Percentiles rank a stretch among this genome's conserved stretches.
phyloP scores from a whole-genome alignment of 2,888 invertebrate genomes.

The Spatulosminthurus flaviceps region DNA sequence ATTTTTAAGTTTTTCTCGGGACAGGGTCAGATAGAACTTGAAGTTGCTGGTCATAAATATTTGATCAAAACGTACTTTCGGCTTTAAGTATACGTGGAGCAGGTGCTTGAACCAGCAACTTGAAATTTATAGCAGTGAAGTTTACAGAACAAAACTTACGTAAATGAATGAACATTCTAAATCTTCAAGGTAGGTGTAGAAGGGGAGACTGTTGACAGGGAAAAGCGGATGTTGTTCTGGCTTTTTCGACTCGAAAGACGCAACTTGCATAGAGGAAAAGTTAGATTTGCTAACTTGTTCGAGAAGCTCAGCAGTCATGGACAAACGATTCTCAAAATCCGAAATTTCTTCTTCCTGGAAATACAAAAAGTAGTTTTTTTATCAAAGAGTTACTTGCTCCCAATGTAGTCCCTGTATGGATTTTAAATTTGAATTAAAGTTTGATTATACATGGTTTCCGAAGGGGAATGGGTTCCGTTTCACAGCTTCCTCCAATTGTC shows the following conservation, averaged over 20 bases:
- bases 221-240: conserved; percentile 70
- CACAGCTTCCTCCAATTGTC: conserved; percentile 57
- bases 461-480: conserved; percentile 59
- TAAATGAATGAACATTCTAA: conserved; percentile 84
- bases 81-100: no score
- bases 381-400: no score
- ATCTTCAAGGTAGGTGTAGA: conserved; percentile 81
- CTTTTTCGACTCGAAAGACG: conserved; percentile 68
- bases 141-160: no score
- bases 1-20: no score
- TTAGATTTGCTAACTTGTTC: conserved; percentile 51
- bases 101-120: no score
- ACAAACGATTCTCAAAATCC: conserved; percentile 56
- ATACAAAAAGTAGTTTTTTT: not conserved
- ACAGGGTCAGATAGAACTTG: no score
- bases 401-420: no score
- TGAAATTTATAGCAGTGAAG: no score
- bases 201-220: conserved; percentile 74
- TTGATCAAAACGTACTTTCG: no score
- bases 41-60: no score
- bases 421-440: no score
- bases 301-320: conserved; percentile 56
- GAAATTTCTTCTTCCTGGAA: conserved; percentile 54
- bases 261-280: conserved; percentile 65
- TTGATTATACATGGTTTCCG: conserved; percentile 56